Evolutionary conservation across 2,888 invertebrate genomes (phyloP).

Genomic region (Dromius quadrimaculatus): DNA sequence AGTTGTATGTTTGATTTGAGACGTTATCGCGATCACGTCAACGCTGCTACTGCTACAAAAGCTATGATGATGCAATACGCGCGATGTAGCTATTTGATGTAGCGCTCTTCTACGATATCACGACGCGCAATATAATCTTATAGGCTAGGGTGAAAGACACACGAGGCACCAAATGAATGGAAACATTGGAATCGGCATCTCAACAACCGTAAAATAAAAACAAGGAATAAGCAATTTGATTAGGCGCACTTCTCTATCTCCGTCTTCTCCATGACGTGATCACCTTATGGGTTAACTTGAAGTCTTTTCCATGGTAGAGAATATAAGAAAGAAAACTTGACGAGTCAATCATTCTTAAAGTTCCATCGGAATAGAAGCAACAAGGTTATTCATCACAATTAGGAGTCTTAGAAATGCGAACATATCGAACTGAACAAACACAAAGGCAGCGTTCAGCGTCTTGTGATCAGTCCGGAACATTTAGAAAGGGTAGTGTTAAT

Average conservation of each 20-base stretch:
- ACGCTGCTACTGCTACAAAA: not conserved
- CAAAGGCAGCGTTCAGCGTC: conserved; percentile 27
- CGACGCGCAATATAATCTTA: conserved; percentile 12
- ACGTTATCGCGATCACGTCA: conserved; percentile 27
- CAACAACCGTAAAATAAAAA: not conserved
- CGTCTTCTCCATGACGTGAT: conserved; percentile 12
- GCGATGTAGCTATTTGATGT: not conserved
- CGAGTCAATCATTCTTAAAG: conserved; percentile 45
- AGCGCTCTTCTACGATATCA: not conserved
- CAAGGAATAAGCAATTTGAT: conserved; percentile 37
- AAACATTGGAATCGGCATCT: conserved; percentile 20
- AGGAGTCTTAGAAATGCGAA: conserved; percentile 43
- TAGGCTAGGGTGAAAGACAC: conserved; percentile 32
- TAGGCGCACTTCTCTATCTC: conserved; percentile 30
- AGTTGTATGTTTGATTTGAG: not conserved
- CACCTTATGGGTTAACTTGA: too few species aligned
- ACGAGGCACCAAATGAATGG: conserved; percentile 43
- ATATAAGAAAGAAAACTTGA: conserved; percentile 42
- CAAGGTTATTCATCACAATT: conserved; percentile 50
- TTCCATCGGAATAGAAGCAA: conserved; percentile 41
- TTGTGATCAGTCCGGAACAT: too few species aligned
- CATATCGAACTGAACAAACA: conserved; percentile 45
- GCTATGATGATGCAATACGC: too few species aligned
- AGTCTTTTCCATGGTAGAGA: conserved; percentile 4
- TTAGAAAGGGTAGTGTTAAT: conserved; percentile 30